Base-by-base conservation (phyloP, 1,140 invertebrate species). In the Leptestheria dahalacensis region DNA sequence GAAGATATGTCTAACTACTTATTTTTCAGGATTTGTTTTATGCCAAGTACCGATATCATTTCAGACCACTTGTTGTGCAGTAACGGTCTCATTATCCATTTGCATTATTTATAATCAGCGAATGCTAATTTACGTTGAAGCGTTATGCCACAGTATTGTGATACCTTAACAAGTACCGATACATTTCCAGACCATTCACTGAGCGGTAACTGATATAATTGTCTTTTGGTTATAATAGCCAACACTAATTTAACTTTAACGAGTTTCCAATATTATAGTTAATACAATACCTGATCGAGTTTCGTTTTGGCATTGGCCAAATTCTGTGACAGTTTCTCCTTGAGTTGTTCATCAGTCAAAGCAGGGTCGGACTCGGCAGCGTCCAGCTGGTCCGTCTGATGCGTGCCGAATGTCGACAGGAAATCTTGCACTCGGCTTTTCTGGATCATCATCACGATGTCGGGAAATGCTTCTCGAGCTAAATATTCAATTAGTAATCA, bases 341-440 rank as follows among this genome's bases (percentile, higher is more conserved):
- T 33, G 11, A 55, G 21, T 6, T 55, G 26, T 12, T 12, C 11
- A 20, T 55, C 53, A 2, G 20, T 2, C 1, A 18, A 10, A 6
- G 53, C 53, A 4, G 53, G 53, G 33, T 55, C 53, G 10, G 11
- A 15, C 2, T 25, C 53, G n/a, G 26, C 53, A 2, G 33, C 25
- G 9, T 55, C 53, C n/a, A 55, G 21, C 10, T 25, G 12, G 53
- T 55, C 53, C 4, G 53, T 55, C 11, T 21, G 11, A 15, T 28
- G 25, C 20, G 26, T 29, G 10, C 53, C 53, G 20, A 55, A 55
- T 3, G 53, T 55, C 11, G 10, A 25, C 10, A 29, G 15, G 29
- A 60, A 46, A 18, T 60, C 58, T 33, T 52, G 26, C 1, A 52
- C 52, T n/a, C 58, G 48, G 1, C 58, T 25, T 52, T 60, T 52